phyloP scores from a whole-genome alignment of 64 coral and sea anemone genomes.

The Anthopleura sola region DNA sequence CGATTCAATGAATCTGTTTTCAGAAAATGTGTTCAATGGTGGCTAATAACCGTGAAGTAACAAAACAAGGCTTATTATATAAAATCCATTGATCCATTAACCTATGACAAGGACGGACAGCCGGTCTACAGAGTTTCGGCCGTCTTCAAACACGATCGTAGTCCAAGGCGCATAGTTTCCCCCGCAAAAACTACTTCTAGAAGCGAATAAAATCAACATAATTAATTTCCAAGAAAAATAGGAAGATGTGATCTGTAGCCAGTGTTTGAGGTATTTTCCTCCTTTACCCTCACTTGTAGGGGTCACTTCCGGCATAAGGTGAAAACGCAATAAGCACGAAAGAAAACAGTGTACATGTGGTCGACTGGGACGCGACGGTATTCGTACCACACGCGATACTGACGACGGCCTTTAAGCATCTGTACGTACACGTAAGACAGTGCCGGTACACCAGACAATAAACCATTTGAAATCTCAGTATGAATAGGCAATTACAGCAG shows the following conservation, averaged over 20 bases:
- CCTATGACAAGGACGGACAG: no score
- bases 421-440: background rate
- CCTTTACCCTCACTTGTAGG: background rate
- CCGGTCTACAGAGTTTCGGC: no score
- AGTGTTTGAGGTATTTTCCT: background rate
- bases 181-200: no score
- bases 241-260: background rate
- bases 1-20: background rate
- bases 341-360: constrained; percentile 1
- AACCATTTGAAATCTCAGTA: background rate
- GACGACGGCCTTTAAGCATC: background rate
- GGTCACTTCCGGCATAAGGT: background rate
- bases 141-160: no score
- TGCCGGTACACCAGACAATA: background rate
- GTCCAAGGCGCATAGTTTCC: no score
- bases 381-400: constrained; percentile 1
- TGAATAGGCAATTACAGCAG: no score
- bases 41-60: background rate
- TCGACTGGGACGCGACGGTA: constrained; percentile 4
- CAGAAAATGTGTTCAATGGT: background rate
- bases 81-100: background rate
- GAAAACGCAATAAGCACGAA: background rate
- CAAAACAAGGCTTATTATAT: background rate
- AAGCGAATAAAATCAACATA: background rate
- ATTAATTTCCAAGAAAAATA: background rate